Evolutionary conservation across 1,140 invertebrate species (phyloP).

Genomic region (Drosophila tsacasi): DNA sequence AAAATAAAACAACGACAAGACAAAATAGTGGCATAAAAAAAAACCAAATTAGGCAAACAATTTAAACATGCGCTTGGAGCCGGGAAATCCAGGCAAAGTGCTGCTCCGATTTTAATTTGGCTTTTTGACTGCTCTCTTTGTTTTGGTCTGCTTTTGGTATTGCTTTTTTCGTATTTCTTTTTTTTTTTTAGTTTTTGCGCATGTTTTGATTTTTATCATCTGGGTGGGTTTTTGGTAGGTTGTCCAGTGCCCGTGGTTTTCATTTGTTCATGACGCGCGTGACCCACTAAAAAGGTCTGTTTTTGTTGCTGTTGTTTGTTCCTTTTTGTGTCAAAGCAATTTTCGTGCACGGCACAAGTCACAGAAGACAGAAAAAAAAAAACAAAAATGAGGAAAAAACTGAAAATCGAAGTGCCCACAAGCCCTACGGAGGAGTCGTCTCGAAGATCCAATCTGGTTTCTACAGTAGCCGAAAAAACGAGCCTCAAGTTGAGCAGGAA

Average conservation of each 20-base stretch:
- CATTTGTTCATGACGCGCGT: slow-evolving; percentile 77
- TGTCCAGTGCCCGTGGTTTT: slow-evolving; percentile 62
- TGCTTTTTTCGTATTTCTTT: slow-evolving; percentile 24
- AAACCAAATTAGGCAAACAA: slow-evolving; percentile 78
- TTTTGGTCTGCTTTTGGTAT: slow-evolving; percentile 59
- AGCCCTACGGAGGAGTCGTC: slow-evolving; percentile 24
- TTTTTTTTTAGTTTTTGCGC: slow-evolving; percentile 66
- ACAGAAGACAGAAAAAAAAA: slow-evolving; percentile 2
- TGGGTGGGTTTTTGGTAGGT: slow-evolving; percentile 68
- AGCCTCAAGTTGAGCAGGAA: slow-evolving; percentile 46
- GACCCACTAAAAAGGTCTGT: slow-evolving; percentile 68
- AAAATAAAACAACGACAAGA: slow-evolving; percentile 8
- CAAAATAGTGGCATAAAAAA: slow-evolving; percentile 21
- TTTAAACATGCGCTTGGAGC: slow-evolving; percentile 69
- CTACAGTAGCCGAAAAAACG: slow-evolving; percentile 51
- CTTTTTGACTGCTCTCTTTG: slow-evolving; percentile 54
- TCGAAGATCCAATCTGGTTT: slow-evolving; percentile 46
- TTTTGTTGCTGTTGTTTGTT: slow-evolving; percentile 33
- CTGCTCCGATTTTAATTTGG: slow-evolving; percentile 79
- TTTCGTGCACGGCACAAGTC: slow-evolving; percentile 68
- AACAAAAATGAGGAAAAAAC: slow-evolving; percentile 6
- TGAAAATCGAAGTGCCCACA: slow-evolving; percentile 26
- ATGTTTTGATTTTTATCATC: slow-evolving; percentile 83
- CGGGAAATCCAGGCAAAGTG: slow-evolving; percentile 73
- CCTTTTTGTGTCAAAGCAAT: slow-evolving; percentile 78